phyloP scores from a whole-genome alignment of 2,797 vertebrate species.

The Chrysocyon brachyurus region DNA sequence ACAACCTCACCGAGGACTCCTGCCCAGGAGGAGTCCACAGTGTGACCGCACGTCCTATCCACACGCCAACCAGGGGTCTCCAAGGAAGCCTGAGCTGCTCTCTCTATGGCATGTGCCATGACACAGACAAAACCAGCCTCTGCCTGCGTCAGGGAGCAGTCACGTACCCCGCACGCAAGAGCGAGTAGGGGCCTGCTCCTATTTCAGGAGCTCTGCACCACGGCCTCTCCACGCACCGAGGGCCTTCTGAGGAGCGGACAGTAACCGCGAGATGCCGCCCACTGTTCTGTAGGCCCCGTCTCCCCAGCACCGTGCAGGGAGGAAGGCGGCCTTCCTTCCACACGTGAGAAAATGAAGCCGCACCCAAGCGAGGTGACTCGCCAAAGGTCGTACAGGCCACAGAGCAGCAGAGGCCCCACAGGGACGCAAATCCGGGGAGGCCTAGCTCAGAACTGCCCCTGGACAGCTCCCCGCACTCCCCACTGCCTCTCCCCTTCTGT shows the following conservation, averaged over 20 bases:
- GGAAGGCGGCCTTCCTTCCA: not conserved
- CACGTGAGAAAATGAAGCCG: not conserved
- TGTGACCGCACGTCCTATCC: accelerated
- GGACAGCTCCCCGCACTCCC: accelerated
- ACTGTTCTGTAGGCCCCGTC: not conserved
- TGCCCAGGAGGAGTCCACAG: accelerated
- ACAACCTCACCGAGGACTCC: not conserved
- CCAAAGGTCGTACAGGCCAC: not conserved
- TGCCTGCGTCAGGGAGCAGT: too few species aligned
- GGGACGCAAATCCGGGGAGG: accelerated
- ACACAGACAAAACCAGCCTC: not conserved
- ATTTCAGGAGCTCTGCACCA: accelerated
- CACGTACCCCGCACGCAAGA: accelerated
- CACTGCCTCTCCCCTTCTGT: accelerated
- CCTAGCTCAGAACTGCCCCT: not conserved
- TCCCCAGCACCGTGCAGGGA: not conserved
- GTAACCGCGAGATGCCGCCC: accelerated
- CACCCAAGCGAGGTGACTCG: accelerated
- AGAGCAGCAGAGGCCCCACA: accelerated
- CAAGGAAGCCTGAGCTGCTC: not conserved
- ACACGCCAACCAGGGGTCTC: accelerated
- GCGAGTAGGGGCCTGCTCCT: not conserved
- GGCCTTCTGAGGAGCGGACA: not conserved
- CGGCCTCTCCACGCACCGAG: accelerated
- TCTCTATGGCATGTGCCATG: not conserved